A percentile compares a stretch with the other conserved stretches of the same genome.
Evolutionary conservation across 2,797 vertebrate genomes (phyloP).

Genomic region (Sebastes oblongus): DNA sequence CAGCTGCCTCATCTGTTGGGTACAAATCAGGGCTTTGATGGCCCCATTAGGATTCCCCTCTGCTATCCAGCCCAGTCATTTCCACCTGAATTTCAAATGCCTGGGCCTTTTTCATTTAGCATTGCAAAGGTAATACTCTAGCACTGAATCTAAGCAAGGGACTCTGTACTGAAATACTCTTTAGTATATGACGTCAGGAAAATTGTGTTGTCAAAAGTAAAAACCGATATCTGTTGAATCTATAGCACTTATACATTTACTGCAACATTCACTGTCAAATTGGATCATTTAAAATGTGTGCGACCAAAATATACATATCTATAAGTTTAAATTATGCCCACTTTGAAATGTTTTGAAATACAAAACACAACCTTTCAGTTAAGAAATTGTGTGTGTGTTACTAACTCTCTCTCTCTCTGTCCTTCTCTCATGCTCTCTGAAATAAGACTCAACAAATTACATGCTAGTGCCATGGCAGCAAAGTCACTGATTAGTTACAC

Average conservation of each 20-base stretch:
- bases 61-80: constrained; percentile 91
- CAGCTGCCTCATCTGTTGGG: constrained; percentile 93
- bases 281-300: neutral
- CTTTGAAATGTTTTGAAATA: constrained; percentile 12
- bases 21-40: constrained; percentile 97
- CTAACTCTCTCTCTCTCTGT: constrained; percentile 31
- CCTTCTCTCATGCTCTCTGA: constrained; percentile 68
- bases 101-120: constrained; percentile 90
- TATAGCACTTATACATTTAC: neutral
- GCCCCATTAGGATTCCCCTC: constrained; percentile 97
- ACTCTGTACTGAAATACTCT: constrained; percentile 12
- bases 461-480: constrained; percentile 90
- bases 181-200: neutral
- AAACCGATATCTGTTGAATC: neutral
- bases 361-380: constrained; percentile 16
- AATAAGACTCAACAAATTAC: constrained; percentile 90
- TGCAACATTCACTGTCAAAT: neutral
- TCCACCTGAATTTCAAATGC: constrained; percentile 95
- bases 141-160: constrained; percentile 80
- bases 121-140: constrained; percentile 87
- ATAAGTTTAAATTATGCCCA: neutral
- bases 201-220: neutral
- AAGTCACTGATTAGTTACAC: constrained; percentile 95
- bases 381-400: constrained; percentile 6
- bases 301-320: neutral